These are phyloP conservation scores for Baccha elongata DNA, from an alignment of 2,888 invertebrate species.

Conservation along the genomic window DNA sequence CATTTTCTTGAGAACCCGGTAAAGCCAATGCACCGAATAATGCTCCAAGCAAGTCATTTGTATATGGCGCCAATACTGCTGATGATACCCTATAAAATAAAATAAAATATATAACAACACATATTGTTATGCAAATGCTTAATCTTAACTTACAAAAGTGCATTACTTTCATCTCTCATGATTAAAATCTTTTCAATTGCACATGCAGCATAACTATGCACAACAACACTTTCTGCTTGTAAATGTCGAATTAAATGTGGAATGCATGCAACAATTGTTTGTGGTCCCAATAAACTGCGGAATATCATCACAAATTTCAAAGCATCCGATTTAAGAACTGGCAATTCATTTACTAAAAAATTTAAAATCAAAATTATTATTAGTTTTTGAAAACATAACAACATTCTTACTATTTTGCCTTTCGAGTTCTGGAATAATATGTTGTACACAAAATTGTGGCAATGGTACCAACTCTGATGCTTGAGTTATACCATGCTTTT, in stretches of 20 bases:
- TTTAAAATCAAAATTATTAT: too few species aligned
- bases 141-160: constrained; percentile 83
- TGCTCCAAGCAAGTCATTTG: constrained; percentile 87
- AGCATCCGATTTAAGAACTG: constrained; percentile 97
- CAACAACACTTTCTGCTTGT: constrained; percentile 90
- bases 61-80: constrained; percentile 86
- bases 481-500: constrained; percentile 95
- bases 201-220: constrained; percentile 97
- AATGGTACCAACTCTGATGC: constrained; percentile 95
- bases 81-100: constrained; percentile 83
- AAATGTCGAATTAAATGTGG: constrained; percentile 92
- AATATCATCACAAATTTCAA: constrained; percentile 98
- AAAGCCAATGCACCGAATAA: constrained; percentile 90
- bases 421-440: constrained; percentile 93
- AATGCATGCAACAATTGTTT: constrained; percentile 88
- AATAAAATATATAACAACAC: background rate
- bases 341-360: constrained; percentile 90
- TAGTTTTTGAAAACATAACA: background rate
- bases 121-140: background rate
- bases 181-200: constrained; percentile 94
- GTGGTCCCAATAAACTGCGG: constrained; percentile 92
- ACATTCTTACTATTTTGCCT: constrained; percentile 85
- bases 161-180: constrained; percentile 86
- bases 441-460: constrained; percentile 92
- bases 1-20: constrained; percentile 94